Evolutionary conservation across 2,888 invertebrate genomes (phyloP).

Genomic region (Callimorpha dominula): DNA sequence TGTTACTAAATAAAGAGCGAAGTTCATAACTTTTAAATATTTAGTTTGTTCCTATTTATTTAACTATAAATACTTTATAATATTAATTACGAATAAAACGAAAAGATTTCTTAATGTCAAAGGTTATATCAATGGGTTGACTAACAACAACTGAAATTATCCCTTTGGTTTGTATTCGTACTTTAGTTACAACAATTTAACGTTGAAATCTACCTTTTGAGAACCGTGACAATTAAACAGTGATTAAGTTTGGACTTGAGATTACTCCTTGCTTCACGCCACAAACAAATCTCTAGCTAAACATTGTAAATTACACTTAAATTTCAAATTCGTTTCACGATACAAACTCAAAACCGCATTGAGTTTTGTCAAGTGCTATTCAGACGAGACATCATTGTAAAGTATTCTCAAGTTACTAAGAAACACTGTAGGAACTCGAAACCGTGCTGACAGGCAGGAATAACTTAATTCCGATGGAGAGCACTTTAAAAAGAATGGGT

Average conservation of each 20-base stretch:
- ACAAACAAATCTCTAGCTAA: constrained; percentile 36
- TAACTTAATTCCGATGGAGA: constrained; percentile 76
- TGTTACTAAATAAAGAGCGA: background rate
- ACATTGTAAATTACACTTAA: constrained; percentile 43
- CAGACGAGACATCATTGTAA: constrained; percentile 46
- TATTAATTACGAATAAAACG: background rate
- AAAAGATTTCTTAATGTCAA: background rate
- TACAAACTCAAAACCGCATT: constrained; percentile 42
- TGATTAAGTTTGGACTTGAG: constrained; percentile 4
- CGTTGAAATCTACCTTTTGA: background rate
- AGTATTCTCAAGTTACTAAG: constrained; percentile 50
- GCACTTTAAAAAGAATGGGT: constrained; percentile 72
- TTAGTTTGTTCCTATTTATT: background rate
- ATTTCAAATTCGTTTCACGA: constrained; percentile 43
- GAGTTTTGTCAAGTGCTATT: constrained; percentile 49
- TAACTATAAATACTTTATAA: background rate
- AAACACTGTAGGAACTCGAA: constrained; percentile 56
- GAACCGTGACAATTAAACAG: background rate
- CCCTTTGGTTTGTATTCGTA: background rate
- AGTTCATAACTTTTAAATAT: constrained; percentile 1
- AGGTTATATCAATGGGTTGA: background rate
- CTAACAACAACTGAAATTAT: background rate
- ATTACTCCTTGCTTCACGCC: constrained; percentile 15
- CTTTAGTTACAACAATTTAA: no score
- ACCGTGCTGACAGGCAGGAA: constrained; percentile 60